These are phyloP conservation scores for Semnopithecus entellus DNA, from an alignment of 2,113 vertebrate genomes.

Conservation along the genomic window DNA sequence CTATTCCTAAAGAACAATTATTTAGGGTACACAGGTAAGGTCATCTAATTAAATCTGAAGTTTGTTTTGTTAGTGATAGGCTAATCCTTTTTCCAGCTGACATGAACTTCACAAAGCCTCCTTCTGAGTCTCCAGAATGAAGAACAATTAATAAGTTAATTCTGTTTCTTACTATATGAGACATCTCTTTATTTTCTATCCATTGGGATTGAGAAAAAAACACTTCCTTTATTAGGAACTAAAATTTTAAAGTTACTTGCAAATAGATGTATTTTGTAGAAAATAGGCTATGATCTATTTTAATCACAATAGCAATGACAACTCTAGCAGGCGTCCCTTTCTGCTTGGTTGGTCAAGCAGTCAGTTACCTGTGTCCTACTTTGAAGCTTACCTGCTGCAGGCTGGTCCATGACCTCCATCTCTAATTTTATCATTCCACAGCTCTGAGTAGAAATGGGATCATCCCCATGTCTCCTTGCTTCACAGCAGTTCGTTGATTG, in stretches of 20 bases:
- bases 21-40: not conserved
- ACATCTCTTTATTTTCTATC: not conserved
- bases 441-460: not conserved
- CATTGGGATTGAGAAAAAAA: not conserved
- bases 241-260: not conserved
- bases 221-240: not conserved
- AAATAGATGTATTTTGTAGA: not conserved
- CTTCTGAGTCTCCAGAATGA: not conserved
- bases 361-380: constrained; percentile 50
- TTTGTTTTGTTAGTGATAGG: not conserved
- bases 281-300: not conserved
- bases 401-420: constrained; percentile 49
- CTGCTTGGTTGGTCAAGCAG: constrained; percentile 52
- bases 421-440: not conserved
- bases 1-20: not conserved
- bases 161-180: not conserved
- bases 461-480: not conserved
- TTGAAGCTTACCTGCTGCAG: constrained; percentile 31
- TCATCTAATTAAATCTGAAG: not conserved
- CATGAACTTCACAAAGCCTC: not conserved
- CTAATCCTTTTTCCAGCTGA: not conserved
- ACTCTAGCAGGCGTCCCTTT: not conserved
- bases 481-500: constrained; percentile 59
- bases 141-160: constrained; percentile 3
- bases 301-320: not conserved